Conservation (phyloP, 2,113 vertebrate species). For the Dromas ardeola region DNA sequence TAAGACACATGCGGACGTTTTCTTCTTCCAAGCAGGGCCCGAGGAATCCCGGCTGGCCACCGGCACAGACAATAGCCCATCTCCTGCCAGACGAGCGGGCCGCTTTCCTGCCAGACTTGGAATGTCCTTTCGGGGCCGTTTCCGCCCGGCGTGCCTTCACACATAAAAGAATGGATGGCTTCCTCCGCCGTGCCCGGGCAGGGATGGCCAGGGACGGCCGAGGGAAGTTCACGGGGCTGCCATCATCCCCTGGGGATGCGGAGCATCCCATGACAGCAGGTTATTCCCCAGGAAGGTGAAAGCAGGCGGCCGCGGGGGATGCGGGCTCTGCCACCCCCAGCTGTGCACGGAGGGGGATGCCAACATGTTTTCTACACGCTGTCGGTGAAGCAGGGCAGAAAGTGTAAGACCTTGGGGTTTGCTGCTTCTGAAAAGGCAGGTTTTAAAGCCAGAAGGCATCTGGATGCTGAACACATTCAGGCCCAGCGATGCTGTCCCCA, state of each 20-base stretch:
- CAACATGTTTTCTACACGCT: rapidly evolving
- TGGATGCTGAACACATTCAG: rapidly evolving
- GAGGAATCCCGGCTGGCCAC: conserved; percentile 55
- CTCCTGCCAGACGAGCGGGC: conserved; percentile 46
- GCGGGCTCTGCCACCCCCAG: not conserved
- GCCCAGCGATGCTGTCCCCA: not conserved
- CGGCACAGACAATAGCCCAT: conserved; percentile 52
- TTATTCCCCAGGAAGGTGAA: not conserved
- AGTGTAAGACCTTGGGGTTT: rapidly evolving
- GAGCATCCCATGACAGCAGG: not conserved
- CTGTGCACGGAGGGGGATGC: not conserved
- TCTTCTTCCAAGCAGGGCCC: not conserved
- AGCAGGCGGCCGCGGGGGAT: rapidly evolving
- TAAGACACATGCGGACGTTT: not conserved
- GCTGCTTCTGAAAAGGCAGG: not conserved
- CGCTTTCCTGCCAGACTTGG: conserved; percentile 63
- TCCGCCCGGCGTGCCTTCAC: conserved; percentile 35
- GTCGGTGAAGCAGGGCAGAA: not conserved
- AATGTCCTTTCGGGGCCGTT: conserved; percentile 37
- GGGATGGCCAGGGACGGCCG: not conserved
- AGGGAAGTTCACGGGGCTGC: not conserved
- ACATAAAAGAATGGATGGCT: conserved; percentile 49
- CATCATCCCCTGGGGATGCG: not conserved
- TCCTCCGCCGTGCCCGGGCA: not conserved
- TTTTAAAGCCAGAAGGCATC: not conserved